A percentile compares a stretch with the other conserved stretches of the same genome.
Evolutionary conservation across 2,797 vertebrate species (phyloP).

Genomic region (Pseudomugil gertrudae): DNA sequence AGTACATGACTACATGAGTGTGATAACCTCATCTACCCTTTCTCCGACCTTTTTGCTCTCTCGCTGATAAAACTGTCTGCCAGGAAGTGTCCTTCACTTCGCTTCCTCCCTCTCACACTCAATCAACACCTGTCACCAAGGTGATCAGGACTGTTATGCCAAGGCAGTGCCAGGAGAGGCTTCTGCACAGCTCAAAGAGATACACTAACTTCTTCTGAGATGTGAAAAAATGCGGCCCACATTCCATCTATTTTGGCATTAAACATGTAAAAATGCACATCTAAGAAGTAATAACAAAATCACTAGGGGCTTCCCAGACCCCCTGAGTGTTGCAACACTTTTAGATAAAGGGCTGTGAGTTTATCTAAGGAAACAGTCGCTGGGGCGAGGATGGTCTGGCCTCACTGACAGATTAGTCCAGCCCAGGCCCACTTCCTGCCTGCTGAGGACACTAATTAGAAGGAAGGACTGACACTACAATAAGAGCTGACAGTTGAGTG

Average conservation of each 20-base stretch:
- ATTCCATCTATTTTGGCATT: slow-evolving; percentile 22
- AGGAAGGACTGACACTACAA: slow-evolving; percentile 93
- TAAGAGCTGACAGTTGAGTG: slow-evolving; percentile 92
- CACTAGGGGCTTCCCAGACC: slow-evolving; percentile 76
- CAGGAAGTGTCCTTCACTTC: slow-evolving; percentile 81
- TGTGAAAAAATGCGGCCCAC: not conserved
- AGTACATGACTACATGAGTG: slow-evolving; percentile 50
- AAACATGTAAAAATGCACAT: slow-evolving; percentile 61
- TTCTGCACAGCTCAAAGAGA: slow-evolving; percentile 7
- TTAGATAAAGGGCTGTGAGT: slow-evolving; percentile 83
- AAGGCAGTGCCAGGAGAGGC: slow-evolving; percentile 15
- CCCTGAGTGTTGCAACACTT: slow-evolving; percentile 76
- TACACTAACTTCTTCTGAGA: slow-evolving; percentile 3
- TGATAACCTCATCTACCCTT: slow-evolving; percentile 76
- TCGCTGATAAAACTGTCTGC: slow-evolving; percentile 84
- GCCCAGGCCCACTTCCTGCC: slow-evolving; percentile 96
- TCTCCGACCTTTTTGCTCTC: slow-evolving; percentile 71
- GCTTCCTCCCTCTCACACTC: slow-evolving; percentile 90
- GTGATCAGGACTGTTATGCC: slow-evolving; percentile 61
- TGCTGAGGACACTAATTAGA: slow-evolving; percentile 98
- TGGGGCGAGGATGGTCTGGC: slow-evolving; percentile 94
- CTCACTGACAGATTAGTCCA: slow-evolving; percentile 96
- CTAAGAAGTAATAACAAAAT: slow-evolving; percentile 65
- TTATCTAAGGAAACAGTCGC: slow-evolving; percentile 99
- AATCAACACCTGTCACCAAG: slow-evolving; percentile 92